Conservation (phyloP, 2,888 invertebrate species). For the Exephanes ischioxanthus region DNA sequence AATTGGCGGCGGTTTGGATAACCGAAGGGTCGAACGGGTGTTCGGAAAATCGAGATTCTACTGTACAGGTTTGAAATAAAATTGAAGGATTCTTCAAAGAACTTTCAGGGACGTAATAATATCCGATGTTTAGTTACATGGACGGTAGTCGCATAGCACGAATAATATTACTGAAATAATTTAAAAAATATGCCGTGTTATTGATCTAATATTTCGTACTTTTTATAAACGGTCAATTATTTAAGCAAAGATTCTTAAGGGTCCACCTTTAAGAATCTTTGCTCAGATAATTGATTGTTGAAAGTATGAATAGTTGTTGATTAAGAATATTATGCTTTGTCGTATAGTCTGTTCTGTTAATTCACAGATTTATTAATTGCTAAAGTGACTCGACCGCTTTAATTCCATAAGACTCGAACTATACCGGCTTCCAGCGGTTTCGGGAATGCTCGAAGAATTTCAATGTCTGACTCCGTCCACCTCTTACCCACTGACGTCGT, state of each 20-base stretch:
- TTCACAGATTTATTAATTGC: neutral
- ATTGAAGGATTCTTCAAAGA: too few species aligned
- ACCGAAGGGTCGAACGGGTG: too few species aligned
- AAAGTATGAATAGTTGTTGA: neutral
- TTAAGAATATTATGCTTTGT: neutral
- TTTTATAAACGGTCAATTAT: neutral
- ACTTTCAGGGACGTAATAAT: too few species aligned
- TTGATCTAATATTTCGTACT: too few species aligned
- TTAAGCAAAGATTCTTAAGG: neutral
- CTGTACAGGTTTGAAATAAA: too few species aligned
- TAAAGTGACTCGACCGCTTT: neutral
- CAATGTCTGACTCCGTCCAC: slow-evolving; percentile 32
- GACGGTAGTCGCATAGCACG: too few species aligned
- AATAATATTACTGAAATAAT: too few species aligned
- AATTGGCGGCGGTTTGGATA: too few species aligned
- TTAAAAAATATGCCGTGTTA: too few species aligned
- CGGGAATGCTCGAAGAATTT: slow-evolving; percentile 22
- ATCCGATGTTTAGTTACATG: too few species aligned
- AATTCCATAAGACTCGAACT: slow-evolving; percentile 15
- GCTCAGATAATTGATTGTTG: neutral
- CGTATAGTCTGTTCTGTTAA: neutral
- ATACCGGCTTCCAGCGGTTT: slow-evolving; percentile 4
- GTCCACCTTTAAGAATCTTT: neutral
- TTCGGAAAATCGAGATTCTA: too few species aligned
- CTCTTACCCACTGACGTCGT: slow-evolving; percentile 13